Evolutionary conservation across 2,113 vertebrate species (phyloP), one percentile per base, ranked within the genome.

Genomic region (Zapus hudsonius): DNA sequence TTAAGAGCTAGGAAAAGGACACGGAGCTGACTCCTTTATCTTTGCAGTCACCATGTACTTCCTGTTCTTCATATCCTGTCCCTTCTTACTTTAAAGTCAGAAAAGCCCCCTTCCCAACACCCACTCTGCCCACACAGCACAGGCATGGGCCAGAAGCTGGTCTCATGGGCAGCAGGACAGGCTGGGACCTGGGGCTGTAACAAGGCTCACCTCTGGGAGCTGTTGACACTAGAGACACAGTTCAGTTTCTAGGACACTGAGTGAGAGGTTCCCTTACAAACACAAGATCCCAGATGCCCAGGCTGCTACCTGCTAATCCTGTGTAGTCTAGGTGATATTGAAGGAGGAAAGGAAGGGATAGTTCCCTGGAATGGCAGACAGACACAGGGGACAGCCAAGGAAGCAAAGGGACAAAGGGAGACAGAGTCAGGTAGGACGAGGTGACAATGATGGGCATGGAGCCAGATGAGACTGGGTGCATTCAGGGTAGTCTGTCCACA

Each of bases 1-100:
- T 75, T 61, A 88, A 63, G 75, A 74, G 87, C 87, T 36, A 3
- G 29, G 52, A 38, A 75, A 90, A 84, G 86, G 57, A 67, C 84
- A 84, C 0, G 0, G 44, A 70, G 38, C 63, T 20, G 5, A 1
- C 22, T 38, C 31, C 72, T 91, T 70, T 76, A 22, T 52, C 55
- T 38, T 44, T 29, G 29, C 38, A 87, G 73, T 15, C 27, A 20
- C 15, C 2, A 19, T 20, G 12, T 0, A 9, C 67, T 33, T 83
- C 22, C 59, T 2, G 11, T 20, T 76, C 70, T 31, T 52, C 31
- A 3, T 2, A 20, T 31, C 17, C 31, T 3, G 17, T 31, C 3
- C 6, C 44, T 67, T n/a, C 57, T 75, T 19, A 19, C 42, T 22
- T 72, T 25, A 70, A 40, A 66, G n/a, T n/a, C n/a, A 61, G 61